A percentile compares a stretch with the other conserved stretches of the same genome.
These are phyloP conservation scores for Lamellibrachia columna DNA, from an alignment of 2,888 invertebrate species.

Conservation along the genomic window DNA sequence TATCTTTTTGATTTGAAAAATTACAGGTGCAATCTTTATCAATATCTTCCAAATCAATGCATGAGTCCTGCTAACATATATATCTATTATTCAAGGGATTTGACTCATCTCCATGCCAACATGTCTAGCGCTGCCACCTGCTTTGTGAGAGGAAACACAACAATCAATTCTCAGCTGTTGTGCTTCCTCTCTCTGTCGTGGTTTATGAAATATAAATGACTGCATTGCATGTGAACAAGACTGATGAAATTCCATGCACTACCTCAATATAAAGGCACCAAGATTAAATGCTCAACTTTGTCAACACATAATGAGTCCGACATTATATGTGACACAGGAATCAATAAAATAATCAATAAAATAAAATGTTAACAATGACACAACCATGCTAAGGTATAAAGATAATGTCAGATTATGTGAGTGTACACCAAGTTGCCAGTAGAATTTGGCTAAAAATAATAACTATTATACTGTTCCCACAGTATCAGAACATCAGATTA, in stretches of 20 bases:
- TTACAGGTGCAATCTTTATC: background rate
- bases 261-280: background rate
- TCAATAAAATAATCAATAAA: background rate
- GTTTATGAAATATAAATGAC: conserved; percentile 19
- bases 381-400: background rate
- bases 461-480: too few relatives aligned
- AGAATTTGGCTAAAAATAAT: too few relatives aligned
- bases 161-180: background rate
- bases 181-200: background rate
- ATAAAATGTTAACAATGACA: background rate
- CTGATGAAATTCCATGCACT: background rate
- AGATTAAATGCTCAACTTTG: background rate
- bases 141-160: background rate
- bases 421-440: too few relatives aligned
- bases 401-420: too few relatives aligned
- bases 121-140: background rate
- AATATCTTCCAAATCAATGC: background rate
- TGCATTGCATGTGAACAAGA: background rate
- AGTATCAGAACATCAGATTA: too few relatives aligned
- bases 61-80: background rate
- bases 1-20: background rate
- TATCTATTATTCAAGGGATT: background rate
- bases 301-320: background rate
- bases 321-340: background rate
- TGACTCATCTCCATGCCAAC: background rate